phyloP scores from a whole-genome alignment of 2,797 vertebrate species.

The Epinephelus malabaricus region DNA sequence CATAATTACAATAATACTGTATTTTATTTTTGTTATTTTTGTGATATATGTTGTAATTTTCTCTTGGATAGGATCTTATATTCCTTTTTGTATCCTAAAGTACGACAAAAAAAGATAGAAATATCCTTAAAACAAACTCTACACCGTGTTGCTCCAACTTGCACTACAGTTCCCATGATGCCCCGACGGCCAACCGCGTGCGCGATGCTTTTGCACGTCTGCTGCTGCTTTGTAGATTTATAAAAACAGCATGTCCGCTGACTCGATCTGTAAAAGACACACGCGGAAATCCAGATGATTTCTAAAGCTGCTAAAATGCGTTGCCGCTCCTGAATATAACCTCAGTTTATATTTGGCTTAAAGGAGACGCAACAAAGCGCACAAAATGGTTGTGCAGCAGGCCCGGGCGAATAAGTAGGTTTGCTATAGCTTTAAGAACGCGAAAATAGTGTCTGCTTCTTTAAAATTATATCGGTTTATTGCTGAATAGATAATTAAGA shows the following conservation, averaged over 20 bases:
- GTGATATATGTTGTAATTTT: not conserved
- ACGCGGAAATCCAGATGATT: conserved; percentile 58
- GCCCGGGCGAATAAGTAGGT: conserved; percentile 78
- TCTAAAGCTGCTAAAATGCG: conserved; percentile 26
- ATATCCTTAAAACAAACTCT: not conserved
- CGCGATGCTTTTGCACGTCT: not conserved
- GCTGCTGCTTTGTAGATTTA: conserved; percentile 58
- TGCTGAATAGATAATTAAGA: conserved; percentile 81
- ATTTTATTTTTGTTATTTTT: not conserved
- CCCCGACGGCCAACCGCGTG: not conserved
- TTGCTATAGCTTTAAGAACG: conserved; percentile 91
- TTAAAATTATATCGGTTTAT: conserved; percentile 86
- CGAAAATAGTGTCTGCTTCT: conserved; percentile 85
- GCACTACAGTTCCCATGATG: conserved; percentile 76
- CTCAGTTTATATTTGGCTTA: conserved; percentile 85
- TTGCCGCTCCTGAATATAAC: conserved; percentile 50
- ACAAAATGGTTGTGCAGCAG: conserved; percentile 78
- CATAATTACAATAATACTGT: not conserved
- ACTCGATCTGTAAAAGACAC: rapidly evolving
- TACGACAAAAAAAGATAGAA: rapidly evolving
- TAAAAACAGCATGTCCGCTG: conserved; percentile 26
- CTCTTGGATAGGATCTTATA: too few species aligned
- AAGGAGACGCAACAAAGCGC: conserved; percentile 91
- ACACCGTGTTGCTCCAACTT: not conserved
- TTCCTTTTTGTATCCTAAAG: not conserved